Base-by-base conservation (phyloP, 2,113 vertebrate species). In the Hyperopisus bebe region DNA sequence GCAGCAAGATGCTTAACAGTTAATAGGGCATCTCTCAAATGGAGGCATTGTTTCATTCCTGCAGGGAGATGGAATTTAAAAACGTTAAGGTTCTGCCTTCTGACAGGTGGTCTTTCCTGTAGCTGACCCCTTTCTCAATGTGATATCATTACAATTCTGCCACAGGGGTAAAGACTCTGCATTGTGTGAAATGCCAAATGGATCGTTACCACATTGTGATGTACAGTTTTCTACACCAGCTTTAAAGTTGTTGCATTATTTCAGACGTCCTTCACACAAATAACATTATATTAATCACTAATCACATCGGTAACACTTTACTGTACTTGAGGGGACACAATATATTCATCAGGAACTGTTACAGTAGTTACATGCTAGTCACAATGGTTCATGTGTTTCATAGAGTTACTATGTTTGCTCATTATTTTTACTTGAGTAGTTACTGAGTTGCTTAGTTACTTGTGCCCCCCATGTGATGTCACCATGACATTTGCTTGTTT, bases 1-100 rank as follows among this genome's bases (percentile, higher is more conserved):
- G 55, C 50, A 53, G 85, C n/a, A 87, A 87, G 85, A 53, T 55
- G n/a, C 50, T 87, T 55, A 53, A 87, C 85, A 53, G 11, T 53
- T 86, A 31, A 86, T 86, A 53, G 47, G 0, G n/a, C 17, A 46
- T 27, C 13, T n/a, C 85, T 35, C 24, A 53, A 35, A 87, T 87
- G 46, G 47, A 87, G 17, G 50, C 19, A 51, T 87, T 35, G 47
- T 53, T 87, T 87, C 27, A 35, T n/a, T 55, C 27, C 85, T 53
- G 48, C 85, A 31, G 85, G 85, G 85, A 55, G 85, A 31, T 47
- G 6, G 84, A 50, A 50, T 86, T 50, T 86, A 24, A 51, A 51
- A 53, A 87, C 13, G 11, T 21, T 84, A 47, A 84, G 82, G 85
- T 31, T 51, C n/a, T 55, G 13, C 5, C 42, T 19, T 53, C 48